These are phyloP conservation scores for Sycobia sp. DNA, from an alignment of 1,140 invertebrate genomes.

Conservation along the genomic window DNA sequence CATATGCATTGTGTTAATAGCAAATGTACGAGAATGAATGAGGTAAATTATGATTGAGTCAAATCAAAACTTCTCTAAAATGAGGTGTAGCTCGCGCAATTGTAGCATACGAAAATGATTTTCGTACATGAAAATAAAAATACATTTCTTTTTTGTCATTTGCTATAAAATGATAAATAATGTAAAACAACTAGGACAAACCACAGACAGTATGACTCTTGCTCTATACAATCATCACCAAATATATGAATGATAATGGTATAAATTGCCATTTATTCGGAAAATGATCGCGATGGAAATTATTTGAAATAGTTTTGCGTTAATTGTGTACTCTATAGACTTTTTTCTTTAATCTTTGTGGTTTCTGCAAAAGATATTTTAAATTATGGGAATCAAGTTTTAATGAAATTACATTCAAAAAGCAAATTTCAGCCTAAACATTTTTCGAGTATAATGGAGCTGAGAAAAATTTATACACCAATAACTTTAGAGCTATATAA, in stretches of 20 bases:
- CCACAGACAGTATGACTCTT: not conserved
- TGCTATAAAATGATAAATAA: not conserved
- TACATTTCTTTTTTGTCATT: not conserved
- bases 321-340: too few relatives aligned
- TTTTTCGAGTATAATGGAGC: too few relatives aligned
- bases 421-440: too few relatives aligned
- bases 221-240: not conserved
- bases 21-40: not conserved
- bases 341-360: too few relatives aligned
- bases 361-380: too few relatives aligned
- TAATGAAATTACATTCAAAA: too few relatives aligned
- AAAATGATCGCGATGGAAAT: not conserved
- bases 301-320: constrained; percentile 1
- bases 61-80: constrained; percentile 17
- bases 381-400: too few relatives aligned
- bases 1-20: constrained; percentile 2
- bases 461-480: too few relatives aligned
- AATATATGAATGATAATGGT: not conserved
- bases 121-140: not conserved
- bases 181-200: not conserved
- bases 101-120: not conserved
- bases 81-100: not conserved
- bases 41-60: not conserved
- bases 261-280: not conserved
- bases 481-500: too few relatives aligned